Base-by-base conservation (phyloP, 2,888 invertebrate species). In the Scrobipalpa atriplicella region DNA sequence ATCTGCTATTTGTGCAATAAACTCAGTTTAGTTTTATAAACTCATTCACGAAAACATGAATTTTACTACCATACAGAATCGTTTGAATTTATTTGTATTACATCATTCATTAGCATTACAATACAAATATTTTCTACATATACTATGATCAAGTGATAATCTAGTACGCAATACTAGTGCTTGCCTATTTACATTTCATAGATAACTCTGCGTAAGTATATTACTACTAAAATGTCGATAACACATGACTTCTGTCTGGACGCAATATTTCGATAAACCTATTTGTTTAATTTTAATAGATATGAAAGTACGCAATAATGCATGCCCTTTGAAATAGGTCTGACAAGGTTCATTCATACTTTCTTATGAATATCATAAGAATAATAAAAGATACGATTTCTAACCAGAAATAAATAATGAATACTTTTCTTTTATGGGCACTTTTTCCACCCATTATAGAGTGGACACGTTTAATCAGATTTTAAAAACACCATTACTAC, bases 1-100 rank as follows among this genome's bases (percentile, higher is more conserved):
- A n/a, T n/a, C n/a, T 88, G 73, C 77, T 94, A 16, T 93, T 94
- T 80, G 84, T 92, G 71, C n/a, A n/a, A n/a, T n/a, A n/a, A n/a
- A n/a, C n/a, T n/a, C n/a, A n/a, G n/a, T n/a, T n/a, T n/a, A n/a
- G n/a, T n/a, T n/a, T n/a, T n/a, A n/a, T n/a, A n/a, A n/a, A n/a
- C n/a, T n/a, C n/a, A n/a, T n/a, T n/a, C n/a, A n/a, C n/a, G n/a
- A n/a, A n/a, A n/a, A n/a, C n/a, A n/a, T n/a, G n/a, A n/a, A n/a
- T n/a, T n/a, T n/a, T n/a, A n/a, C n/a, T n/a, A n/a, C n/a, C n/a
- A n/a, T n/a, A n/a, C n/a, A n/a, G n/a, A n/a, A n/a, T n/a, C n/a
- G n/a, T n/a, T n/a, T n/a, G n/a, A n/a, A n/a, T n/a, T n/a, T n/a
- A n/a, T n/a, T 18, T 18, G 8, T 18, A 21, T 10, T 54, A 1